These are phyloP conservation scores for Iphiclides podalirius DNA, from an alignment of 2,888 invertebrate species.

Conservation along the genomic window DNA sequence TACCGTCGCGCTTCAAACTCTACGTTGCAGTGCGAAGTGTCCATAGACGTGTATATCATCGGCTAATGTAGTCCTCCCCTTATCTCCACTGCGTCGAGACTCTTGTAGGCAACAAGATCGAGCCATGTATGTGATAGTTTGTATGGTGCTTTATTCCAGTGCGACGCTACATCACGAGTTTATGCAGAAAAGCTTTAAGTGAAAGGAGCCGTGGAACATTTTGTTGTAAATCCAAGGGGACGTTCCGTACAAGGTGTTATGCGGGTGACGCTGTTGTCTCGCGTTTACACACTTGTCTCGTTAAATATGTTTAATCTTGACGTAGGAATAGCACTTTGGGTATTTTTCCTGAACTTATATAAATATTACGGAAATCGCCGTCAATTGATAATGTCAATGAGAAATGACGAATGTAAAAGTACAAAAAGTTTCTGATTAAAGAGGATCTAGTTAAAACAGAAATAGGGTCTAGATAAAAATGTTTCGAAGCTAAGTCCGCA, in stretches of 20 bases:
- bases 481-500: no score
- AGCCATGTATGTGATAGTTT: slow-evolving; percentile 32
- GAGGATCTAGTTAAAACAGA: no score
- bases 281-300: no score
- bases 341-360: no score
- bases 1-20: neutral
- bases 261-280: no score
- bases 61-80: slow-evolving; percentile 6
- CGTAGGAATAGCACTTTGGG: no score
- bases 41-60: neutral
- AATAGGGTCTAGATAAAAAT: no score
- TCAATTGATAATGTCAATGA: no score
- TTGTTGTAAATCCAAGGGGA: slow-evolving; percentile 7
- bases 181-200: slow-evolving; percentile 19
- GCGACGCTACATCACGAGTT: slow-evolving; percentile 13
- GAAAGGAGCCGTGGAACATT: slow-evolving; percentile 19
- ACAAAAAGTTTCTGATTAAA: no score
- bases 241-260: neutral
- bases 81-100: slow-evolving; percentile 16
- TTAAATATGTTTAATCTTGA: no score
- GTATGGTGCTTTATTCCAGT: slow-evolving; percentile 26
- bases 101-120: slow-evolving; percentile 32
- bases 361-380: no score
- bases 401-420: no score
- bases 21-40: neutral